Percentiles rank a stretch among this genome's conserved stretches.
Conservation (phyloP, 2,113 vertebrate genomes). For the Lichenostomus cassidix region DNA sequence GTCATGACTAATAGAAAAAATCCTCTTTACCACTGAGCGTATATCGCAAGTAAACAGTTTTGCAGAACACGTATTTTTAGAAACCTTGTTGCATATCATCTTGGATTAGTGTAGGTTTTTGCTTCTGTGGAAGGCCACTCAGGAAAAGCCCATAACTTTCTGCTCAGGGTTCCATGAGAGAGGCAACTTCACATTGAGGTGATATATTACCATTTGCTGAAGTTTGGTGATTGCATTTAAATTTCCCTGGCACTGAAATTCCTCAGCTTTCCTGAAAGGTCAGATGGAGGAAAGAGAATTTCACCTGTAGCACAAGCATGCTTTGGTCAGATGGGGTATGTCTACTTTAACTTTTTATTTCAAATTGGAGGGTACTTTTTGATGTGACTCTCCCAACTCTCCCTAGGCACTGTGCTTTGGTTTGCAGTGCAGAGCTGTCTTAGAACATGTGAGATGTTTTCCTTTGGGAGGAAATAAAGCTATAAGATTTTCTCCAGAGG, state of each 20-base stretch:
- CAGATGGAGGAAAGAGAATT: neutral
- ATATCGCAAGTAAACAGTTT: neutral
- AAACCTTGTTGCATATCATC: neutral
- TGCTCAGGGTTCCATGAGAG: neutral
- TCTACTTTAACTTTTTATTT: neutral
- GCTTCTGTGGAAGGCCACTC: neutral
- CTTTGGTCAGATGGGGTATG: neutral
- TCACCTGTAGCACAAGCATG: neutral
- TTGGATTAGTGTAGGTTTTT: neutral
- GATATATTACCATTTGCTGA: neutral
- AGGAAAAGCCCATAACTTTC: neutral
- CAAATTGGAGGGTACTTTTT: neutral
- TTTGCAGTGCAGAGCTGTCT: neutral
- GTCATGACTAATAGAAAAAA: neutral
- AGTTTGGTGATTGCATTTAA: neutral
- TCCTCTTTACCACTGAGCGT: neutral
- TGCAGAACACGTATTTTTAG: neutral
- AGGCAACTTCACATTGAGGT: neutral
- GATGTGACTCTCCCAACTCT: neutral
- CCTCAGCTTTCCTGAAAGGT: neutral
- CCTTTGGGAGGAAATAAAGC: neutral
- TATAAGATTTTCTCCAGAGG: neutral
- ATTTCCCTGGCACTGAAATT: neutral
- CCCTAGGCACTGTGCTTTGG: fast-evolving
- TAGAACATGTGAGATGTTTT: neutral